Base-by-base conservation (phyloP, 2,113 vertebrate species). In the Ptychochromis oligacanthus region DNA sequence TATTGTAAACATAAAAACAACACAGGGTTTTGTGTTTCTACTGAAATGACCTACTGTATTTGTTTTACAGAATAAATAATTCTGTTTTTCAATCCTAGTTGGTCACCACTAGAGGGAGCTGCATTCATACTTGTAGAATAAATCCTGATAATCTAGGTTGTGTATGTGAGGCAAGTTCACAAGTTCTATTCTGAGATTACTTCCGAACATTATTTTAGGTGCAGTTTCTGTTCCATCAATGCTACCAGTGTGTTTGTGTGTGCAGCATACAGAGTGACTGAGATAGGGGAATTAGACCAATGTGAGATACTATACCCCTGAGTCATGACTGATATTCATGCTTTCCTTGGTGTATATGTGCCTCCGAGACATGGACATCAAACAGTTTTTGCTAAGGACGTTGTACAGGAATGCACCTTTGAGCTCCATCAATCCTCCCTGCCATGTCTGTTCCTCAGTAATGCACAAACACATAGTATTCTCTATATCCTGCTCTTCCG, bases 81-180 rank as follows among this genome's bases (percentile, higher is more conserved):
- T 80, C 20, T n/a, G 2, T 40, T 22, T 43, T 77, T 55, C 9
- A 52, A 4, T 81, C 46, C 28, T 31, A 0, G 2, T 18, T 83
- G 60, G 2, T 65, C 1, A 5, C 91, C 94, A 93, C 89, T 84
- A 91, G 94, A 83, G 81, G 93, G 92, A 26, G 92, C 75, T n/a
- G 4, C 1, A 34, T 4, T 36, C 61, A 18, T 38, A 74, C 20
- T 61, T 52, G n/a, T 43, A 43, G 2, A 81, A 57, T 20, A 14
- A 8, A 22, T 26, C 74, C 6, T 18, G 12, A 17, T 28, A 4
- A 13, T 4, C 14, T 62, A 54, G 17, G n/a, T 61, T 26, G 22
- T 11, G 31, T 31, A 31, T 34, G 46, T 46, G 40, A n/a, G 43
- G 8, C 77, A 78, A 57, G n/a, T 12, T 17, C 34, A 43, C 18